These are phyloP conservation scores for Molorchus minor DNA, from an alignment of 2,888 invertebrate genomes.

Conservation along the genomic window DNA sequence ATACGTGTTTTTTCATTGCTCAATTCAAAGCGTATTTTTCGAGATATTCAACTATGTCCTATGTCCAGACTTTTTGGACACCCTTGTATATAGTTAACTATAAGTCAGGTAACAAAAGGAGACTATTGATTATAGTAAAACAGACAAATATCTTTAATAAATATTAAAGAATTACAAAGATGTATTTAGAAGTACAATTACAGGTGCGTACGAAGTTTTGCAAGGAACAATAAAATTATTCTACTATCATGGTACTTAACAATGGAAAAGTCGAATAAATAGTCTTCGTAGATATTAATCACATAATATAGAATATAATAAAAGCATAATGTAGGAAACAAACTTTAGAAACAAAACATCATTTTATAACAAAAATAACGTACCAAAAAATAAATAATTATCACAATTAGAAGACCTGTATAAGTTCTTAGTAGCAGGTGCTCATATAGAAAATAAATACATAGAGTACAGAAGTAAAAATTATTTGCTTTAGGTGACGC, in stretches of 20 bases:
- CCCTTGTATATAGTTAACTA: too few species aligned
- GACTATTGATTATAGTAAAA: too few species aligned
- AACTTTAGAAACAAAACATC: conserved; percentile 17
- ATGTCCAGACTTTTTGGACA: too few species aligned
- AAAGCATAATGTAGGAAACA: conserved; percentile 5
- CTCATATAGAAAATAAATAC: not conserved
- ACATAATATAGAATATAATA: conserved; percentile 19
- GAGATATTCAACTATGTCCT: too few species aligned
- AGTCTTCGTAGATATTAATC: conserved; percentile 1
- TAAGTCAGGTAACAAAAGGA: too few species aligned
- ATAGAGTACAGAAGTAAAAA: not conserved
- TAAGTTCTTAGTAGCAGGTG: conserved; percentile 4
- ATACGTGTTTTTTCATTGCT: too few species aligned
- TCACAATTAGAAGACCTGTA: conserved; percentile 22
- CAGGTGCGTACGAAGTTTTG: too few species aligned
- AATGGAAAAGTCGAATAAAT: conserved; percentile 9
- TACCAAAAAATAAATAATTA: conserved; percentile 21
- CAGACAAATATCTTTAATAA: too few species aligned
- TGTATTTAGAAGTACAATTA: too few species aligned
- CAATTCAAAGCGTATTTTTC: too few species aligned
- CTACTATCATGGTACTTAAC: conserved; percentile 4
- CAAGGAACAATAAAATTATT: not conserved
- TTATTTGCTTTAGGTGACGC: not conserved
- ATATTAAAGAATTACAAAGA: too few species aligned
- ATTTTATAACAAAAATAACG: conserved; percentile 19